These are phyloP conservation scores for Nestor notabilis DNA, from an alignment of 2,113 vertebrate genomes.

Conservation along the genomic window DNA sequence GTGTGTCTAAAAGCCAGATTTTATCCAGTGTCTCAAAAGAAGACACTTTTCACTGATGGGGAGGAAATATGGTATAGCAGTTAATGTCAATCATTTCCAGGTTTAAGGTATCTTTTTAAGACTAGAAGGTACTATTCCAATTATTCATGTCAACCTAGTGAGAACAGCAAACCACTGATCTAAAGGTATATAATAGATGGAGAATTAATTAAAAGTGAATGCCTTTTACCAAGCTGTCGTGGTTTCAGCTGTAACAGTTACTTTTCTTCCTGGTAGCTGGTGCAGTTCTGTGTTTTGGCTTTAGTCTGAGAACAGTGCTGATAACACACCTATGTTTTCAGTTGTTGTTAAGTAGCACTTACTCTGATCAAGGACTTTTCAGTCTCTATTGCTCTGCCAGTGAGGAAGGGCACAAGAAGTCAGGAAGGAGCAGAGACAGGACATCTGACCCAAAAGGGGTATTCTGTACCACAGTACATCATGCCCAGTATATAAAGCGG, in stretches of 20 bases:
- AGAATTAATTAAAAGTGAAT: background rate
- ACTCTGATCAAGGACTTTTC: background rate
- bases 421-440: background rate
- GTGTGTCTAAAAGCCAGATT: background rate
- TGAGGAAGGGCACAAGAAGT: background rate
- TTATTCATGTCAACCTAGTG: background rate
- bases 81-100: background rate
- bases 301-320: background rate
- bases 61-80: background rate
- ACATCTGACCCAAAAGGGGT: background rate
- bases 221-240: background rate
- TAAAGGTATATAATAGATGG: background rate
- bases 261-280: background rate
- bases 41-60: background rate
- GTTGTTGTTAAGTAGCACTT: background rate
- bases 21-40: background rate
- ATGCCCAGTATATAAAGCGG: background rate
- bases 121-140: background rate
- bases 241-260: background rate
- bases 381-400: background rate
- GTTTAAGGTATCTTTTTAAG: background rate
- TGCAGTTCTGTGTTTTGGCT: background rate
- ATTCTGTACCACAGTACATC: background rate
- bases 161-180: background rate
- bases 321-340: background rate